Evolutionary conservation across 1,140 invertebrate genomes (phyloP), one percentile per base, ranked within the genome.

Genomic region (Rhizoglyphus robini): DNA sequence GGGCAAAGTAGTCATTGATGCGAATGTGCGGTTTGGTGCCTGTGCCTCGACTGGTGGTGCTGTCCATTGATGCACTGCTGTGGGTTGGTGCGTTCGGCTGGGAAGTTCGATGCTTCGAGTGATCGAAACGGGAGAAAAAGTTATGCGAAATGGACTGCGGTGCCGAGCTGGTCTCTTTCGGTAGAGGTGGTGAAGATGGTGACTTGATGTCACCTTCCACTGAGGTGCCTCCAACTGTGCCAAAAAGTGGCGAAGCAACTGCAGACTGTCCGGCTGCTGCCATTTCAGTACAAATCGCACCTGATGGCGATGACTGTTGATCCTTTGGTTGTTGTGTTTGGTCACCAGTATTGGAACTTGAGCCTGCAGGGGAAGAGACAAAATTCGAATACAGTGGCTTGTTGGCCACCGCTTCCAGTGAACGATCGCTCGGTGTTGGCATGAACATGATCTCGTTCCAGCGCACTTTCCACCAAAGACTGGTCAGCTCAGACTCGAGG

Each of bases 381-480:
- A 51, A 47, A 41, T n/a, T 11, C 29, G 47, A n/a, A 51, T n/a
- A 51, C 13, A 51, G 13, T 51, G 48, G n/a, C 29, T 51, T 51
- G 2, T 13, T n/a, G 18, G 18, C 5, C 20, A 51, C 5, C 29
- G 48, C 27, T 29, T 66, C 47, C 27, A 58, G 20, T 31, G 47
- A 63, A 11, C 51, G 47, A 20, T 38, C 49, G 25, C 20, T 34
- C 13, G 27, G 20, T 11, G n/a, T n/a, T 25, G 32, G 30, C 48
- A 69, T 54, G 15, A 65, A 36, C 18, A 60, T 36, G 8, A 69
- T 68, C 71, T 89, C 87, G 68, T 88, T 86, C 0, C 84, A 84
- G 27, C 83, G 79, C 23, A 90, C 84, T 25, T 85, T 78, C 88
- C 88, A 90, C 0, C 85, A 84, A 80, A 87, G 87, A 70, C 88